Base-by-base conservation (phyloP, 2,797 vertebrate species). In the Nyctalus aviator region DNA sequence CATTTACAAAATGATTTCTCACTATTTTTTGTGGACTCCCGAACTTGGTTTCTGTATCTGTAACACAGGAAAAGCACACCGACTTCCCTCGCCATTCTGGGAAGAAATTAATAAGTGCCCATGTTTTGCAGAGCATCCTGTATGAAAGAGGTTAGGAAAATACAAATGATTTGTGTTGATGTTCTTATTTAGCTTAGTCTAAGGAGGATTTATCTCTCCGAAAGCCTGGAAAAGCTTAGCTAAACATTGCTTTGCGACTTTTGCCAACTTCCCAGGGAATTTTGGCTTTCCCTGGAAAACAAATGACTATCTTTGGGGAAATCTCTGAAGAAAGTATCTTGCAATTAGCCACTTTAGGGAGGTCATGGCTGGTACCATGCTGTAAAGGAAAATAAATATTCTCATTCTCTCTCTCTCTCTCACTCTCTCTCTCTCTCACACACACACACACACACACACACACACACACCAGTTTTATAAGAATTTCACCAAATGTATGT, bases 1-100 rank as follows among this genome's bases (percentile, higher is more conserved):
- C 62, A n/a, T 71, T 85, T 50, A 37, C 44, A 3, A 69, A 84
- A 30, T 0, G 25, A 91, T 68, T 94, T 94, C 55, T 95, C 66
- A 82, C 18, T 68, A 75, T 18, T 85, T 55, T 84, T 66, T 71
- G 48, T 59, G 53, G 55, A 78, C 18, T 92, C 44, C 64, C 75
- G 90, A 93, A 90, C 17, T 87, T 93, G 79, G 37, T 64, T 93
- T 92, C 91, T 94, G 6, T 85, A 57, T 75, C 62, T 92, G 57
- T 90, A 82, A 95, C 94, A 93, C 8, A 90, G 46, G 59, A 88
- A 95, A 93, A 92, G 46, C 41, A 76, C 53, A 90, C 55, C 62
- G 55, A 90, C 69, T 90, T 90, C 37, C 37, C 32, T 90, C 27
- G 66, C 18, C 32, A 18, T 57, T 57, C 86, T 79, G 57, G 90